Percentiles rank a stretch among this genome's conserved stretches.
Conservation (phyloP, 2,113 vertebrate genomes). For the Ovibos moschatus region DNA sequence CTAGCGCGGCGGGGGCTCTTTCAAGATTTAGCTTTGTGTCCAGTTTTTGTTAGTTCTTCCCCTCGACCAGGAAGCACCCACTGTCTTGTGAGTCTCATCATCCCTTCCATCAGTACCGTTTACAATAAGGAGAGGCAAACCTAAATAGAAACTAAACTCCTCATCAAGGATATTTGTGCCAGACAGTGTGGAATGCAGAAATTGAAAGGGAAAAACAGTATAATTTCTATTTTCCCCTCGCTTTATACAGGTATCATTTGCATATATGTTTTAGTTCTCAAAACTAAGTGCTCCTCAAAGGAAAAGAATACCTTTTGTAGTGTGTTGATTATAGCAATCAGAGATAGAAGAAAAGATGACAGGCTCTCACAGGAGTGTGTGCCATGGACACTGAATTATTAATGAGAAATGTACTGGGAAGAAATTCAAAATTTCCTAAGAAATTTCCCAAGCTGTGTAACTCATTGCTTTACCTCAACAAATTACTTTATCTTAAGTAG, state of each 20-base stretch:
- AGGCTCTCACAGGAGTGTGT: neutral
- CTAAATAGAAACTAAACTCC: neutral
- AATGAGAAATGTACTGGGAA: neutral
- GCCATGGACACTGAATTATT: constrained; percentile 13
- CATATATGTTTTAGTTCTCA: neutral
- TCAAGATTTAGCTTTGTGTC: neutral
- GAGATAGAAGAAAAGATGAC: neutral
- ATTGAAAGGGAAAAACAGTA: neutral
- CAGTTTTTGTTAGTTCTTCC: neutral
- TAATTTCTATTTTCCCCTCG: neutral
- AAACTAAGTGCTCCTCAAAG: neutral
- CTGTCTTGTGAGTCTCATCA: neutral
- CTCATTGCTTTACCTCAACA: neutral
- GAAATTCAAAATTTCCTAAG: constrained; percentile 13
- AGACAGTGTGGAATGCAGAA: neutral
- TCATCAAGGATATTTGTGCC: neutral
- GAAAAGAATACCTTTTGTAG: neutral
- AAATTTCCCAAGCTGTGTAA: neutral
- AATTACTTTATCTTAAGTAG: neutral
- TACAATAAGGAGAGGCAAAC: neutral
- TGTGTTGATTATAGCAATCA: neutral
- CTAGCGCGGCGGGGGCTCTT: too few relatives aligned
- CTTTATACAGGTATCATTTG: neutral
- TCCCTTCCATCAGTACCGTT: neutral
- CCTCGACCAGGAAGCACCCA: neutral